A percentile compares a stretch with the other conserved stretches of the same genome.
These are phyloP conservation scores for Temnothorax longispinosus DNA, from an alignment of 1,140 invertebrate species.

Conservation along the genomic window DNA sequence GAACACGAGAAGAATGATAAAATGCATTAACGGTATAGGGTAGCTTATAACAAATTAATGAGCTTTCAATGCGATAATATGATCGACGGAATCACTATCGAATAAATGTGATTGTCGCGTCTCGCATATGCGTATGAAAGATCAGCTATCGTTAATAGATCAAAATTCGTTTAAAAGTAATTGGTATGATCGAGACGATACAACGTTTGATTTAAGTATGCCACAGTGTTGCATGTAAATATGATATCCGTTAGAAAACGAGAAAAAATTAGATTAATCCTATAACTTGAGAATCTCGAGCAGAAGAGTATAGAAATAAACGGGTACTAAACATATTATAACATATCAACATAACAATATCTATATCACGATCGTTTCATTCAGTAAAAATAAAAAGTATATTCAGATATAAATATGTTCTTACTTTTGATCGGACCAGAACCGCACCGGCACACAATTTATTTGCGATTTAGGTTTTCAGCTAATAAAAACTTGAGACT, in stretches of 20 bases:
- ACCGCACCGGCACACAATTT: not conserved
- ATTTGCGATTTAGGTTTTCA: not conserved
- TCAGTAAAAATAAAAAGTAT: not conserved
- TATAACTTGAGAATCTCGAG: not conserved
- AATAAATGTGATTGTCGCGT: slow-evolving; percentile 16
- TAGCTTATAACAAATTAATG: slow-evolving; percentile 44
- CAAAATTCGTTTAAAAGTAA: not conserved
- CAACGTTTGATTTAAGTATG: not conserved
- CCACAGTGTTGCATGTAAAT: not conserved
- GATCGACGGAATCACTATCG: slow-evolving; percentile 16
- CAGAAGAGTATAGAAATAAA: not conserved
- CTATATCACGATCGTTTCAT: not conserved
- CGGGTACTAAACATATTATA: not conserved
- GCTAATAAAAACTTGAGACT: not conserved
- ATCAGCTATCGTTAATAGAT: slow-evolving; percentile 9
- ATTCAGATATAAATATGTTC: not conserved
- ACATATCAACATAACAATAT: not conserved
- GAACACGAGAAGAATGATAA: slow-evolving; percentile 40
- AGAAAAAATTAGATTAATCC: not conserved
- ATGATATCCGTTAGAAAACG: not conserved
- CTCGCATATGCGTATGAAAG: not conserved
- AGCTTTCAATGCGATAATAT: slow-evolving; percentile 31
- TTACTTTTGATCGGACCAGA: not conserved
- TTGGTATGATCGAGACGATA: not conserved
- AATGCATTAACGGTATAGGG: slow-evolving; percentile 23